phyloP scores from a whole-genome alignment of 1,140 invertebrate genomes.

The Tetramorium simillimum region DNA sequence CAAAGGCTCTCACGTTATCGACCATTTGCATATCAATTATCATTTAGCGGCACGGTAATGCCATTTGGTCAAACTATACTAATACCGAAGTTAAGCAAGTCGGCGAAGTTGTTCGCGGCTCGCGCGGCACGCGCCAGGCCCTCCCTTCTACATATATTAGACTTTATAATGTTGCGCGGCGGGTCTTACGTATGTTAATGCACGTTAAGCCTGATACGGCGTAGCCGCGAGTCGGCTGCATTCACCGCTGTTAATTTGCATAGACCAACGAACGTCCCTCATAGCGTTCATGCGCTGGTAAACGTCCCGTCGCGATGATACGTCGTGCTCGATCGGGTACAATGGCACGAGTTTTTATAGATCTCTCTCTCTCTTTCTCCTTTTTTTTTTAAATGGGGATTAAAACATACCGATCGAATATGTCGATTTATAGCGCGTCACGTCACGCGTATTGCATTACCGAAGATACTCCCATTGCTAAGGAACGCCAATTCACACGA shows the following conservation, averaged over 20 bases:
- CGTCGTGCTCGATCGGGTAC: conserved; percentile 1
- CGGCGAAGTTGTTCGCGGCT: conserved; percentile 59
- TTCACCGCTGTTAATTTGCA: conserved; percentile 52
- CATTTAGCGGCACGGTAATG: conserved; percentile 29
- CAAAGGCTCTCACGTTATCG: not conserved
- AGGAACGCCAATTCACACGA: conserved; percentile 7
- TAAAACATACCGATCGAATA: not conserved
- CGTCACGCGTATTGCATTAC: not conserved
- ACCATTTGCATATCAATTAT: conserved; percentile 45
- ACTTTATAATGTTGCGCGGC: conserved; percentile 72
- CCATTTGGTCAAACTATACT: conserved; percentile 61
- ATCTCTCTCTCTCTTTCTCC: not conserved
- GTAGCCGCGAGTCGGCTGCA: conserved; percentile 26
- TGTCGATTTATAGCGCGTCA: conserved; percentile 10
- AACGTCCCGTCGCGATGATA: conserved; percentile 9
- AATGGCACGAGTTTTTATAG: not conserved
- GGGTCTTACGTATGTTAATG: conserved; percentile 76
- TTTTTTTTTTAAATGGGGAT: not conserved
- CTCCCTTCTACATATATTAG: conserved; percentile 64
- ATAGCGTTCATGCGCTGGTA: not conserved
- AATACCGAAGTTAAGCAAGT: conserved; percentile 61
- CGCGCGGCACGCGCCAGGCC: conserved; percentile 67
- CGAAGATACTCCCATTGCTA: not conserved
- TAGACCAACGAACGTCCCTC: conserved; percentile 15
- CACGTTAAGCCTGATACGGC: conserved; percentile 75